phyloP scores from a whole-genome alignment of 1,140 invertebrate genomes.

The Stegodyphus mimosarum region DNA sequence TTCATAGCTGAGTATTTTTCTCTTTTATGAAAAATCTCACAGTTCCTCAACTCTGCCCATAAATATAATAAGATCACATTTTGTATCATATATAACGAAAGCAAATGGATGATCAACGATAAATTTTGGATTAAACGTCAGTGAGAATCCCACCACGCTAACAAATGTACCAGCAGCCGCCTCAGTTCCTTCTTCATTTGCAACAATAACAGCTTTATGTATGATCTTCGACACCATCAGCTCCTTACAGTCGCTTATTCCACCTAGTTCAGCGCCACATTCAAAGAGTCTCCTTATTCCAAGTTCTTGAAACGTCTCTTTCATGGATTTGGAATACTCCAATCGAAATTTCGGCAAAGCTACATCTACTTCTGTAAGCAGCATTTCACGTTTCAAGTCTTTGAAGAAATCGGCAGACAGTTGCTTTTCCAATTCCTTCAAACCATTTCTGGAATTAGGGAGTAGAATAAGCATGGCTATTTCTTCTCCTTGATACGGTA shows the following conservation, averaged over 20 bases:
- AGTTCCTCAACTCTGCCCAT: conserved; percentile 58
- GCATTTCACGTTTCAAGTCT: conserved; percentile 7
- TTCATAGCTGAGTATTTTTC: no score
- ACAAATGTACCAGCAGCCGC: conserved; percentile 76
- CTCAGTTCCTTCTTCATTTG: conserved; percentile 81
- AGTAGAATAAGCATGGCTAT: conserved; percentile 67
- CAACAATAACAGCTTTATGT: conserved; percentile 73
- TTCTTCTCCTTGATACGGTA: conserved; percentile 75
- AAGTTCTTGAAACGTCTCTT: conserved; percentile 50
- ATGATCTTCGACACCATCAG: conserved; percentile 65
- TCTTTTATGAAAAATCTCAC: not conserved
- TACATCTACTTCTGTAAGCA: conserved; percentile 54
- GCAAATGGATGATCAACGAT: conserved; percentile 58
- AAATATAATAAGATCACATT: conserved; percentile 39
- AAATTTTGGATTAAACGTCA: conserved; percentile 57
- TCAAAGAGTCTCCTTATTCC: conserved; percentile 64
- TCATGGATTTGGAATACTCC: conserved; percentile 60
- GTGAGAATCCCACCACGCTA: conserved; percentile 32
- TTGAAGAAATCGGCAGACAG: conserved; percentile 19
- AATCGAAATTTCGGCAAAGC: conserved; percentile 65
- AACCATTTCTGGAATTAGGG: conserved; percentile 62
- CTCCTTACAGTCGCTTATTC: conserved; percentile 42
- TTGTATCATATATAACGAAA: conserved; percentile 45
- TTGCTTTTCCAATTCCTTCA: conserved; percentile 50
- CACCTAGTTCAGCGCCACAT: conserved; percentile 61